These are phyloP conservation scores for Lepus europaeus DNA, from an alignment of 2,113 vertebrate species.

Conservation along the genomic window DNA sequence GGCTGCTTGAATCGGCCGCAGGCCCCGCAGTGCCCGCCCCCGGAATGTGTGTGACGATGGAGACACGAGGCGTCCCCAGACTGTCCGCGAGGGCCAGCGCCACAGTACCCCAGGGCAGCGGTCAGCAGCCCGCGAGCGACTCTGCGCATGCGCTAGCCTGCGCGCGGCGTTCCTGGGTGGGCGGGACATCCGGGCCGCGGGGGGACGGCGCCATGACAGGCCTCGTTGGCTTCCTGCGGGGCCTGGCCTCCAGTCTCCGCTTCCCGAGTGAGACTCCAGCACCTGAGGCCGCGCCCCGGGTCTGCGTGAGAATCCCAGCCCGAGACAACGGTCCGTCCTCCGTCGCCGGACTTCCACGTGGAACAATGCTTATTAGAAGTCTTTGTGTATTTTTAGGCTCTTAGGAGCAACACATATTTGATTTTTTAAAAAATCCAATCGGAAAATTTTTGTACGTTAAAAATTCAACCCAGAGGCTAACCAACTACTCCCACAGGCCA, in stretches of 20 bases:
- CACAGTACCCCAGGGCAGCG: background rate
- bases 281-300: background rate
- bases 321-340: background rate
- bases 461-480: conserved; percentile 18
- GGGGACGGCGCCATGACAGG: background rate
- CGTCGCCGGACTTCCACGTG: too few relatives aligned
- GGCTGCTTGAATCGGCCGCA: too few relatives aligned
- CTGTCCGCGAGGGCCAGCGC: background rate
- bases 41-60: background rate
- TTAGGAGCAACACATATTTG: background rate
- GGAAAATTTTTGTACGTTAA: conserved; percentile 16
- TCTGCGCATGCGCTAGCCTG: background rate
- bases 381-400: background rate
- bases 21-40: too few relatives aligned
- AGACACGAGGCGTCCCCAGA: background rate
- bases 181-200: background rate
- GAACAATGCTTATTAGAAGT: background rate
- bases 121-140: too few relatives aligned
- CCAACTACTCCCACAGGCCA: background rate
- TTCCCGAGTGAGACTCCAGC: background rate
- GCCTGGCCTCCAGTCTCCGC: background rate
- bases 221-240: background rate
- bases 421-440: background rate
- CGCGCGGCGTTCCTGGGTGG: background rate
- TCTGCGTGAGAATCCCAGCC: background rate